A percentile compares a stretch with the other conserved stretches of the same genome.
These are phyloP conservation scores for Panthera tigris DNA, from an alignment of 2,113 vertebrate species.

Conservation along the genomic window DNA sequence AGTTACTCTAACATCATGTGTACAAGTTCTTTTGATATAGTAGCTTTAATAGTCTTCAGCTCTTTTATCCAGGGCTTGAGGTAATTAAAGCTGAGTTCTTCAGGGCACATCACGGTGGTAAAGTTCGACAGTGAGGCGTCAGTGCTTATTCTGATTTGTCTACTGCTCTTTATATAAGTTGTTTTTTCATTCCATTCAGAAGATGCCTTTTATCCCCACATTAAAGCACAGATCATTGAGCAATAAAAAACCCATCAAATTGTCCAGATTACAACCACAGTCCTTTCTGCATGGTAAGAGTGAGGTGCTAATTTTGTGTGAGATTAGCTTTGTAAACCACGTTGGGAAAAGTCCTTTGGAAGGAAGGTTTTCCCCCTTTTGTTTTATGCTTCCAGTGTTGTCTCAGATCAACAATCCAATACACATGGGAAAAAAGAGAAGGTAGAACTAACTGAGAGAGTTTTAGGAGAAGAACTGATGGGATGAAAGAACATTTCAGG, in stretches of 20 bases:
- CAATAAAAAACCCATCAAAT: constrained; percentile 76
- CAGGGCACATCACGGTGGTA: constrained; percentile 13
- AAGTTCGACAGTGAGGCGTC: constrained; percentile 27
- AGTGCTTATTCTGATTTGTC: constrained; percentile 53
- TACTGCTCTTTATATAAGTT: constrained; percentile 56
- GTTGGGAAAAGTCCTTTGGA: constrained; percentile 59
- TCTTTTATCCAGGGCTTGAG: constrained; percentile 60
- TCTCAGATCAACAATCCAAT: constrained; percentile 34
- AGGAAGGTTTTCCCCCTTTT: background rate
- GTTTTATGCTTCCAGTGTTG: constrained; percentile 52
- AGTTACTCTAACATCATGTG: background rate
- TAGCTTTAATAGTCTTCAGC: constrained; percentile 34
- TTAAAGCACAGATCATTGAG: constrained; percentile 79
- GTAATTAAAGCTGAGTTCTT: constrained; percentile 54
- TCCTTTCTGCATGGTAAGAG: constrained; percentile 69
- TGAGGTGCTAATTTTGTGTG: constrained; percentile 76
- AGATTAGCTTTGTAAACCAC: constrained; percentile 61
- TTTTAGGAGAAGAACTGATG: constrained; percentile 43
- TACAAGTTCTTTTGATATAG: background rate
- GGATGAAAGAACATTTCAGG: constrained; percentile 33
- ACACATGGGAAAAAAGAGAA: background rate
- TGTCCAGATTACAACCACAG: constrained; percentile 59
- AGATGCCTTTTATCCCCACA: constrained; percentile 71
- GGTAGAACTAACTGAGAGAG: constrained; percentile 11
- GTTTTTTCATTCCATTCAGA: constrained; percentile 64